phyloP scores from a whole-genome alignment of 1,140 invertebrate genomes.

The Aporrectodea caliginosa region DNA sequence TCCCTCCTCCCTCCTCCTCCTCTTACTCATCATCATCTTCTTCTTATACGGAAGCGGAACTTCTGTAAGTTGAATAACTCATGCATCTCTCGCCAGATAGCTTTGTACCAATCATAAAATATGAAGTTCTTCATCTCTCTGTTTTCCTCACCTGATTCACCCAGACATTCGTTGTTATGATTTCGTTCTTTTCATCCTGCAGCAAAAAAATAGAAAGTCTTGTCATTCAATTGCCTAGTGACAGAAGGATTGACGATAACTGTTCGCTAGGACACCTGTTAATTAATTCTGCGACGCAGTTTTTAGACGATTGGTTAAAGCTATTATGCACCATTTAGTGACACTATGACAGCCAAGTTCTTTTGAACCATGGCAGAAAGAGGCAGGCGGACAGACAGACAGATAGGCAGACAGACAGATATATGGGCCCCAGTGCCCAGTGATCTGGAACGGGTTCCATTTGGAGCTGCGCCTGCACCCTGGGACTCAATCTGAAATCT shows the following conservation, averaged over 20 bases:
- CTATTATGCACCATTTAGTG: background rate
- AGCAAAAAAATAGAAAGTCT: background rate
- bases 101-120: no score
- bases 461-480: background rate
- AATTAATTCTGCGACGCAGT: background rate
- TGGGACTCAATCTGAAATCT: no score
- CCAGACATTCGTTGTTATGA: constrained; percentile 33
- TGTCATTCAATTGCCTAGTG: background rate
- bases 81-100: no score
- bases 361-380: no score
- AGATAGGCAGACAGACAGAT: no score
- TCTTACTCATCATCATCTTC: no score
- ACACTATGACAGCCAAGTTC: background rate
- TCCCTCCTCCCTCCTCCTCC: no score
- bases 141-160: constrained; percentile 25
- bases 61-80: no score
- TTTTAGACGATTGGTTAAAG: background rate
- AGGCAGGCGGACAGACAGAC: no score
- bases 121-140: no score
- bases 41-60: no score
- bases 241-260: background rate
- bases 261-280: background rate
- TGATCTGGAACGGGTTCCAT: background rate
- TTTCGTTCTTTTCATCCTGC: constrained; percentile 34
- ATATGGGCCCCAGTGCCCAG: no score